phyloP scores from a whole-genome alignment of 2,888 invertebrate species.

The Temnothorax rugatulus region DNA sequence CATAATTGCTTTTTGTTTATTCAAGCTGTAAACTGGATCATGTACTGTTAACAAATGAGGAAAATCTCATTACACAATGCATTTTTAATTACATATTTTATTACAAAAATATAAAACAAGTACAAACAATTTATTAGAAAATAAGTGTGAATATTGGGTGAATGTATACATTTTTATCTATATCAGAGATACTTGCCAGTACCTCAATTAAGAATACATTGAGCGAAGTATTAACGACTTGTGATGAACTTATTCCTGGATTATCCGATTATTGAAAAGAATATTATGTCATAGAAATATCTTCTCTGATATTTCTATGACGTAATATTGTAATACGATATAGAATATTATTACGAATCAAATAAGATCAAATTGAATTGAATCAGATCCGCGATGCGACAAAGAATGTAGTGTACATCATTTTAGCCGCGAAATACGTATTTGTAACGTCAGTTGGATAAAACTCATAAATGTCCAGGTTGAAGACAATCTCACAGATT shows the following conservation, averaged over 20 bases:
- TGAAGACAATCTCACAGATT: conserved; percentile 20
- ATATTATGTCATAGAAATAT: not conserved
- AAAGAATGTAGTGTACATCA: not conserved
- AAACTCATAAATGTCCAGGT: conserved; percentile 26
- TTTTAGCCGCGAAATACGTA: not conserved
- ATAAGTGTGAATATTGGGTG: not conserved
- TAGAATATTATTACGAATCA: not conserved
- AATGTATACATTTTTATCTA: not conserved
- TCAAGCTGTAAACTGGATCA: not conserved
- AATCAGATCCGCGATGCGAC: not conserved
- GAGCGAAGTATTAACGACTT: not conserved
- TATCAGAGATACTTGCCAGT: not conserved
- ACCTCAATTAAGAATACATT: not conserved
- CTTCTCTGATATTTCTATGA: too few relatives aligned
- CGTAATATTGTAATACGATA: not conserved
- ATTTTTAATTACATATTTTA: conserved; percentile 6
- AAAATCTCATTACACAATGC: not conserved
- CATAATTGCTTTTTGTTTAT: not conserved
- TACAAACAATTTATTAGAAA: not conserved
- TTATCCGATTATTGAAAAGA: not conserved
- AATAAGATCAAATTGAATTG: not conserved
- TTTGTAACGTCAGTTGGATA: not conserved
- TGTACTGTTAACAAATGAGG: not conserved
- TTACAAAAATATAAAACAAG: not conserved
- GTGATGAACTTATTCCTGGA: not conserved